Conservation (phyloP, 2,797 vertebrate species). For the Dromococcyx pavoninus region DNA sequence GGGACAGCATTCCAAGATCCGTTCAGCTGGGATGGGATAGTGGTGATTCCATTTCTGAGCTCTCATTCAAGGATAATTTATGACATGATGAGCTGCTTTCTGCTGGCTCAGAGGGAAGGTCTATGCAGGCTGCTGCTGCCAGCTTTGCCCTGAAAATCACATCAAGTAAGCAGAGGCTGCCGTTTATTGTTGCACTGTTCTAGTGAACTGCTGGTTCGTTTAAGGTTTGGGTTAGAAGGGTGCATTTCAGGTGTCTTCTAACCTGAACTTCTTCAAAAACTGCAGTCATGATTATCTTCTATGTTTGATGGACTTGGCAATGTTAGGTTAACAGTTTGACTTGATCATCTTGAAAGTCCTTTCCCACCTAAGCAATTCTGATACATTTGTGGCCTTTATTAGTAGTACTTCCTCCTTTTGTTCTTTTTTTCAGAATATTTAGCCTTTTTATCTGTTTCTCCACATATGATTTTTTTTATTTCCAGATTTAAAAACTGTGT, state of each 20-base stretch:
- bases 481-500: neutral
- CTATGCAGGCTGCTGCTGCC: neutral
- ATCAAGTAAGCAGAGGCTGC: neutral
- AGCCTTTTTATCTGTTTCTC: neutral
- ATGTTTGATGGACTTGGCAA: too few relatives aligned
- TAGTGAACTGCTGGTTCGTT: neutral
- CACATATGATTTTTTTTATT: neutral
- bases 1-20: neutral
- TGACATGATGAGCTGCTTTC: neutral
- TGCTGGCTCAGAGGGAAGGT: neutral
- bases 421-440: neutral
- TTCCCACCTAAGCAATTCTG: too few relatives aligned
- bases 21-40: neutral
- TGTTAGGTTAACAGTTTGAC: too few relatives aligned
- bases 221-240: neutral
- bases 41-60: neutral
- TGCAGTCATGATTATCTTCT: neutral
- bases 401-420: neutral
- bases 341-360: too few relatives aligned
- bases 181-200: neutral
- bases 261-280: neutral
- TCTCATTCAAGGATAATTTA: neutral
- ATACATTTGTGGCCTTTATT: neutral
- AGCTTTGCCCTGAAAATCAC: neutral
- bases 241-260: neutral